A percentile compares a stretch with the other conserved stretches of the same genome.
phyloP scores from a whole-genome alignment of 2,797 vertebrate genomes.

The Remorina albescens region DNA sequence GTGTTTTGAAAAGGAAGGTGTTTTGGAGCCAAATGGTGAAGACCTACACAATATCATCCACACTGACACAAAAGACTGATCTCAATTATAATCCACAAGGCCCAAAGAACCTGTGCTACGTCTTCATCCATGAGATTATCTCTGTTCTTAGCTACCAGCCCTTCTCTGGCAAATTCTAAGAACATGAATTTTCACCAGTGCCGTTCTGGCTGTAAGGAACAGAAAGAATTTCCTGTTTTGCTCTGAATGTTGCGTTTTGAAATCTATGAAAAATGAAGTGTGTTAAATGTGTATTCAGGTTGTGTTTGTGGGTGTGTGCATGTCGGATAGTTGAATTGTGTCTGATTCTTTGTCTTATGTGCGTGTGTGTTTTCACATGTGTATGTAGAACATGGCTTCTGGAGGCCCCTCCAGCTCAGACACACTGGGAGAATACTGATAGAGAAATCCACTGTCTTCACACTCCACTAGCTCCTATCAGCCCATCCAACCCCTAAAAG shows the following conservation, averaged over 20 bases:
- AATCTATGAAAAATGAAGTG: neutral
- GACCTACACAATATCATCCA: slow-evolving; percentile 20
- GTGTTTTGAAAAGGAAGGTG: slow-evolving; percentile 17
- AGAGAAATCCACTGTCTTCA: slow-evolving; percentile 74
- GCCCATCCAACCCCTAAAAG: slow-evolving; percentile 52
- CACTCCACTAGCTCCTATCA: slow-evolving; percentile 65
- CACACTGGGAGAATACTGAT: slow-evolving; percentile 73
- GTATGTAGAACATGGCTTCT: slow-evolving; percentile 50
- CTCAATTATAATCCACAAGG: slow-evolving; percentile 45
- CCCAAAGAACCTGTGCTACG: slow-evolving; percentile 11
- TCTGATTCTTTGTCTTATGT: neutral
- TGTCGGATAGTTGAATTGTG: neutral
- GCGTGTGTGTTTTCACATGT: neutral
- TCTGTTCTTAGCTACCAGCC: slow-evolving; percentile 32
- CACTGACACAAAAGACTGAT: slow-evolving; percentile 34
- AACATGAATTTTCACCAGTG: slow-evolving; percentile 13
- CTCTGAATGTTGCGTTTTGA: neutral
- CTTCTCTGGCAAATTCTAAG: slow-evolving; percentile 32
- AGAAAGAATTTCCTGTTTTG: neutral
- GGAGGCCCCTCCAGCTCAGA: slow-evolving; percentile 56
- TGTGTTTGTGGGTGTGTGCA: neutral
- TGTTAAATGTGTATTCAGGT: neutral
- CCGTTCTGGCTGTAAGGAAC: slow-evolving; percentile 5
- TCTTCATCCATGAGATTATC: slow-evolving; percentile 48
- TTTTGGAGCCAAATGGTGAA: slow-evolving; percentile 16